These are phyloP conservation scores for Schizopygopsis malacanthus DNA, from an alignment of 2,797 vertebrate genomes.

Conservation along the genomic window DNA sequence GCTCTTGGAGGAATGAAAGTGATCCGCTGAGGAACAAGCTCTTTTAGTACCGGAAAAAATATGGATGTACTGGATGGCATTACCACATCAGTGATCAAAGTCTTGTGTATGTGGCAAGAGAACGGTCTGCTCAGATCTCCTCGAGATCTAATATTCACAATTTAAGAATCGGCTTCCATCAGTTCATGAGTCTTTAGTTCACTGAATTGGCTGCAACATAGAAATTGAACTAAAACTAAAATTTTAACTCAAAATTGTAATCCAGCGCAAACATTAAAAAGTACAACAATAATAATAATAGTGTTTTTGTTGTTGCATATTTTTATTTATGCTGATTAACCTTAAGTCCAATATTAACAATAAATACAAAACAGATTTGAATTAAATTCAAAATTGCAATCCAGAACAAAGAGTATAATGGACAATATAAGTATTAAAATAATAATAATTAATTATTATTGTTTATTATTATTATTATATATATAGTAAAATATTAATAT, in stretches of 20 bases:
- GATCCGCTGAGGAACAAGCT: conserved; percentile 1
- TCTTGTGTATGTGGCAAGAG: not conserved
- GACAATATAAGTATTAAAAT: too few relatives aligned
- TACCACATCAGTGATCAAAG: conserved; percentile 1
- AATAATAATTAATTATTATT: too few relatives aligned
- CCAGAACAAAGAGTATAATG: not conserved
- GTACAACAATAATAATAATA: not conserved
- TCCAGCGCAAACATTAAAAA: not conserved
- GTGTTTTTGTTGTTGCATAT: not conserved
- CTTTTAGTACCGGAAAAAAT: not conserved
- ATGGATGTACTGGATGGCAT: not conserved
- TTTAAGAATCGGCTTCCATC: not conserved
- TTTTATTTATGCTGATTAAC: not conserved
- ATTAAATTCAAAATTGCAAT: not conserved
- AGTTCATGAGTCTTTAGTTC: not conserved
- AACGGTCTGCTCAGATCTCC: not conserved
- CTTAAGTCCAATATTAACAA: not conserved
- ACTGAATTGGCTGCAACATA: not conserved
- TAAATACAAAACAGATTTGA: not conserved
- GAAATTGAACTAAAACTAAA: not conserved
- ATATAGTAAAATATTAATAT: too few relatives aligned
- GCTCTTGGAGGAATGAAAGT: conserved; percentile 17
- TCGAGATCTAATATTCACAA: not conserved
- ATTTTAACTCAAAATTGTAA: not conserved
- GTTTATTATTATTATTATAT: too few relatives aligned